Base-by-base conservation (phyloP, 1,140 invertebrate species). In the Philopotamus ludificatus region DNA sequence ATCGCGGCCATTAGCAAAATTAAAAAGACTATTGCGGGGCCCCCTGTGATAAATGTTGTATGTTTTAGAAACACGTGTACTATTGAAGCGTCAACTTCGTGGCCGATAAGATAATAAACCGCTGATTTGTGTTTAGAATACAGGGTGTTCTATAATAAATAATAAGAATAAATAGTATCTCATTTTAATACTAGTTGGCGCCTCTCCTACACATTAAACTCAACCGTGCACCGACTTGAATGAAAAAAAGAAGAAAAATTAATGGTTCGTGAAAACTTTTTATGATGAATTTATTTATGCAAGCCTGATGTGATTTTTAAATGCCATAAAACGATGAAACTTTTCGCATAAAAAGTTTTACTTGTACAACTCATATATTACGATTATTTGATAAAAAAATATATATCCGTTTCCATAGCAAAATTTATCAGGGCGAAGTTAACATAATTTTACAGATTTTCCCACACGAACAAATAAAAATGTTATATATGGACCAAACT, bases 281-380 rank as follows among this genome's bases (percentile, higher is more conserved):
- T 57, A 25, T 57, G 42, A 23, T 57, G 57, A 60, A 47, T 60
- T 60, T 60, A 60, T 60, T 60, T 60, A 60, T 60, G 42, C 42
- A 39, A 18, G 57, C 57, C 34, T 60, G 57, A 60, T 47, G 57
- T 26, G 42, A 60, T 60, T 60, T 60, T 60, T 60, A 60, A 60
- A 60, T 16, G 42, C 57, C 57, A 47, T 23, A 44, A 60, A 54
- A 54, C 51, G 51, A 15, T n/a, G 2, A 45, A 60, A 60, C 10
- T 60, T 60, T 57, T 16, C 10, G 23, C 55, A 58, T 58, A 58
- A 58, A 58, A 58, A 58, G 41, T 55, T 55, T 50, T 25, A 18
- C 22, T 55, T 25, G 55, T 58, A 7, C 15, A 44, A 58, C 28
- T 26, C 55, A 18, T 23, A 39, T 41, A 25, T 58, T 44, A 44